phyloP scores from a whole-genome alignment of 2,888 invertebrate genomes.

The Eremobia ochroleuca region DNA sequence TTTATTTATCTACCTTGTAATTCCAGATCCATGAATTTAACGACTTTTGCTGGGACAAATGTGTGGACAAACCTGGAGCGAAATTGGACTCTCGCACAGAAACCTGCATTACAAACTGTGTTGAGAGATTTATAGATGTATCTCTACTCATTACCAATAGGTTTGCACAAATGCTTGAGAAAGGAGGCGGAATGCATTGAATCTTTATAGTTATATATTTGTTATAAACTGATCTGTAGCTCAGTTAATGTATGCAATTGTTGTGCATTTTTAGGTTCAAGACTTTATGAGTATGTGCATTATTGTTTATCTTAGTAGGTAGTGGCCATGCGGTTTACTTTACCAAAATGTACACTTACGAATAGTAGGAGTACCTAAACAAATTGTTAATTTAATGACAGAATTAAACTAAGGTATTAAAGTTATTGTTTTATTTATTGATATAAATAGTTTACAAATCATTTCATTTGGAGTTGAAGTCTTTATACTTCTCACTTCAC shows the following conservation, averaged over 20 bases:
- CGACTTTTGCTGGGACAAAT: slow-evolving; percentile 99
- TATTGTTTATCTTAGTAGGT: slow-evolving; percentile 59
- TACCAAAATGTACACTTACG: slow-evolving; percentile 55
- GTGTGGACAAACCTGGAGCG: slow-evolving; percentile 96
- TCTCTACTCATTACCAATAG: slow-evolving; percentile 96
- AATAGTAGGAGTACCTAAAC: slow-evolving; percentile 42
- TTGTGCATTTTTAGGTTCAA: slow-evolving; percentile 63
- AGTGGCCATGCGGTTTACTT: slow-evolving; percentile 39
- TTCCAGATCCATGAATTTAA: slow-evolving; percentile 97
- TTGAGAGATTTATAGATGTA: slow-evolving; percentile 98
- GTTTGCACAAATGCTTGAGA: slow-evolving; percentile 96
- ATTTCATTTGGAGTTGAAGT: slow-evolving; percentile 48
- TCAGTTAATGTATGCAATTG: slow-evolving; percentile 51
- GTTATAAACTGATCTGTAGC: slow-evolving; percentile 53
- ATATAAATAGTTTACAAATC: slow-evolving; percentile 57
- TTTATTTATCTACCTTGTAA: background rate
- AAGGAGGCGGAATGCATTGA: slow-evolving; percentile 92
- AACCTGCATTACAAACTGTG: slow-evolving; percentile 97
- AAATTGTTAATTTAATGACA: slow-evolving; percentile 58
- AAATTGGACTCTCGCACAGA: slow-evolving; percentile 97
- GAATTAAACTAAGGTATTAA: slow-evolving; percentile 51
- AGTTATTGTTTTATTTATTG: slow-evolving; percentile 59
- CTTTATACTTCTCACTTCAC: slow-evolving; percentile 18
- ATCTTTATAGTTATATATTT: slow-evolving; percentile 41
- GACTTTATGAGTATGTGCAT: slow-evolving; percentile 50